Evolutionary conservation across 2,113 vertebrate species (phyloP), one percentile per base, ranked within the genome.

Genomic region (Oncorhynchus masou): DNA sequence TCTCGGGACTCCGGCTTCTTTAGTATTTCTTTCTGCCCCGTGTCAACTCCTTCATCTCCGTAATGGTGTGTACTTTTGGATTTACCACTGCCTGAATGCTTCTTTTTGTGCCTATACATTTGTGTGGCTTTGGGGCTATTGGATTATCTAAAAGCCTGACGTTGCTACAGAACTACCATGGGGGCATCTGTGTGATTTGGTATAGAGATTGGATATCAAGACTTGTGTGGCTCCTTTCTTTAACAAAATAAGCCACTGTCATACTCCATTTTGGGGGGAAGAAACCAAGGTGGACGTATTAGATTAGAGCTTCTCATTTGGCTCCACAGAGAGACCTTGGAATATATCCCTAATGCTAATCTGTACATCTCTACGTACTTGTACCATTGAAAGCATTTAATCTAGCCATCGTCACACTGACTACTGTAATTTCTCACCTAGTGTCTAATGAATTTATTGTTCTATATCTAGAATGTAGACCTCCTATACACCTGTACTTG

Each of bases 51-150:
- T 88, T 87, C 92, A 79, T 88, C 92, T 85, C 70, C 88, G 88
- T 89, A 92, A 99, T 99, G 97, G 97, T 99, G 97, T 96, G 96
- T 99, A 92, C 87, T 84, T 76, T 77, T 89, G 89, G 91, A 74
- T 13, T 80, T 84, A 65, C 39, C 11, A 19, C 3, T 48, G 13
- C 7, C n/a, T 82, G 82, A 83, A 45, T 29, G 39, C 0, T 12
- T 45, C 48, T 45, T 66, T 39, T n/a, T 16, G 22, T 68, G 15
- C 20, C 25, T 8, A 24, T 45, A 45, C 45, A 25, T 57, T 73
- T 16, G 66, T 76, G 22, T 83, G 77, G 49, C 75, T 31, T 79
- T 59, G 19, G n/a, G 29, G 65, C 22, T 76, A 81, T 83, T 88
- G 86, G 88, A 69, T 65, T 6, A 29, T 31, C 7, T 68, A 82